Percentiles rank a stretch among this genome's conserved stretches.
Evolutionary conservation across 2,888 invertebrate species (phyloP).

Genomic region (Xanthorhoe designata): DNA sequence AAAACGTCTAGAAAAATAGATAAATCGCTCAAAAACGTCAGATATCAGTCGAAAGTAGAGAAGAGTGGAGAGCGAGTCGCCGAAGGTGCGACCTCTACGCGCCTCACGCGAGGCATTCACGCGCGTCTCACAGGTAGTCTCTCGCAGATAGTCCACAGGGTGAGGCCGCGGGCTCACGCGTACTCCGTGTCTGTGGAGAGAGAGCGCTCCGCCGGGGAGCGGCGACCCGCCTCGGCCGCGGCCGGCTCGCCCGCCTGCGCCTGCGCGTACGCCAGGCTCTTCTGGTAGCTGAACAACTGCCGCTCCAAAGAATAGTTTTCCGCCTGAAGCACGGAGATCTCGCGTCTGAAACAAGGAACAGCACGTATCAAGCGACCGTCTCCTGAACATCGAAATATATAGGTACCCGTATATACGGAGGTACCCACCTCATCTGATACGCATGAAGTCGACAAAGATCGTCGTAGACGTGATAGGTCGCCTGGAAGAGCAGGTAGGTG

Average conservation of each 20-base stretch:
- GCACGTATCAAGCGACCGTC: conserved; percentile 44
- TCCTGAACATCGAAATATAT: background rate
- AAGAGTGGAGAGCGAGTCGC: conserved; percentile 67
- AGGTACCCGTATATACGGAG: background rate
- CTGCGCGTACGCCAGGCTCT: conserved; percentile 90
- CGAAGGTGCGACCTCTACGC: conserved; percentile 45
- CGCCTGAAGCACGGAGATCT: conserved; percentile 91
- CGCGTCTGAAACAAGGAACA: conserved; percentile 85
- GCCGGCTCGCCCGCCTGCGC: conserved; percentile 85
- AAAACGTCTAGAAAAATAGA: conserved; percentile 86
- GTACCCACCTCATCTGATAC: conserved; percentile 91
- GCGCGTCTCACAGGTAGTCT: conserved; percentile 32
- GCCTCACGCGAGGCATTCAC: conserved; percentile 38
- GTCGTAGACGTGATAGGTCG: conserved; percentile 93
- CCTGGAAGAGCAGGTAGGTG: conserved; percentile 91
- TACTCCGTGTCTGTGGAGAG: conserved; percentile 90
- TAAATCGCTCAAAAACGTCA: conserved; percentile 85
- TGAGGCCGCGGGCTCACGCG: conserved; percentile 81
- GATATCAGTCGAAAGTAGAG: conserved; percentile 82
- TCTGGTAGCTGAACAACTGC: conserved; percentile 93
- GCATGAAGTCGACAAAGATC: conserved; percentile 92
- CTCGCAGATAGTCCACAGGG: conserved; percentile 22
- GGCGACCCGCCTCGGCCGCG: conserved; percentile 69
- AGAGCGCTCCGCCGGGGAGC: conserved; percentile 85
- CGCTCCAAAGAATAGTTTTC: conserved; percentile 93